Conservation (phyloP, 1,140 invertebrate genomes). For the Drosophila carrolli region DNA sequence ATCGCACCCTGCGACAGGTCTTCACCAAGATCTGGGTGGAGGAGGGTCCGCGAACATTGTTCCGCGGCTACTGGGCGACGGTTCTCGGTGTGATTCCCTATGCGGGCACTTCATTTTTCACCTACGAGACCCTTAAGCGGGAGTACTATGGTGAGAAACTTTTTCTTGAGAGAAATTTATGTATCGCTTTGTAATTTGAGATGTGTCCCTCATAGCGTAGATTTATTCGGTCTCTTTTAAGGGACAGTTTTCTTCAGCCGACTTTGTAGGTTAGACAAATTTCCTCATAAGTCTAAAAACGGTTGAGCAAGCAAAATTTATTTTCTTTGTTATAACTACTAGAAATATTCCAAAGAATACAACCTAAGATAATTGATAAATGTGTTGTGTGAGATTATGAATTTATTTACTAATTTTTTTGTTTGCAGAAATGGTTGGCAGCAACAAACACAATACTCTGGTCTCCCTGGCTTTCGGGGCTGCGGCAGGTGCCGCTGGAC, state of each 20-base stretch:
- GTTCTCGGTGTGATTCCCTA: constrained; percentile 98
- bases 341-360: no score
- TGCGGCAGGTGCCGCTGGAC: constrained; percentile 96
- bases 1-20: constrained; percentile 88
- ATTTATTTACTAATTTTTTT: not conserved
- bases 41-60: constrained; percentile 93
- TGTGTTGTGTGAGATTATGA: not conserved
- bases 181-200: no score
- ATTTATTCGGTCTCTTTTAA: no score
- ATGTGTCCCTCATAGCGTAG: no score
- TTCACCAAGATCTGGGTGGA: constrained; percentile 92
- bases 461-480: constrained; percentile 93
- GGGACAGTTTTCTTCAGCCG: no score
- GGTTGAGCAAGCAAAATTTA: no score
- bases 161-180: not conserved
- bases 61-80: constrained; percentile 95
- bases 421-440: constrained; percentile 72
- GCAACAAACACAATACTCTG: constrained; percentile 86
- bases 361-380: not conserved
- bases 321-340: no score
- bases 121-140: constrained; percentile 97
- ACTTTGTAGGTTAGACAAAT: no score
- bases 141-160: constrained; percentile 88
- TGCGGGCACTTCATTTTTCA: constrained; percentile 98
- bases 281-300: no score